Base-by-base conservation (phyloP, 1,140 invertebrate genomes). In the Monochamus saltuarius region DNA sequence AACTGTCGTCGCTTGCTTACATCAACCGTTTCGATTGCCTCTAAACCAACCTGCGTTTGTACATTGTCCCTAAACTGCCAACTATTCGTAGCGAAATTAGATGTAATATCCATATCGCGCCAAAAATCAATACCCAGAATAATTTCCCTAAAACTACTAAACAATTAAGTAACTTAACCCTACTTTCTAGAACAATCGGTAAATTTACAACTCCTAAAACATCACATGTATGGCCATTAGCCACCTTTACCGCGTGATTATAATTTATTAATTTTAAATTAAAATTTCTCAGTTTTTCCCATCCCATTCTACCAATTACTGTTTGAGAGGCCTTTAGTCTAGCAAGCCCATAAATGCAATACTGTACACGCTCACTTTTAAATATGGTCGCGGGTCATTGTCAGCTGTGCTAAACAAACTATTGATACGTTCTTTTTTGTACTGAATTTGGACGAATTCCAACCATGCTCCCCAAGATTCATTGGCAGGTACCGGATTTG, bases 381-480 rank as follows among this genome's bases (percentile, higher is more conserved):
- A n/a, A 49, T 57, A 57, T 9, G 55, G 55, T 14, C 55, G 22
- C 10, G 29, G 9, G 35, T 57, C 43, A 16, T 42, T 42, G 7
- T 11, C 40, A 7, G 11, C n/a, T 7, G 40, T 8, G 16, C 16
- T 42, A 16, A 42, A 42, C 1, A 42, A 16, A 9, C 7, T 9
- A 11, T 11, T 16, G 11, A 42, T 42, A 14, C 40, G 40, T 8
- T 16, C 16, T 10, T 11, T 42, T 42, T 42, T 42, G 11, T 9
- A 42, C 11, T 42, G 8, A 8, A 42, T 42, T 11, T 13, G n/a
- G 1, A 42, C 40, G 11, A 42, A 42, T 7, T 42, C 40, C 11
- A 42, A 7, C 40, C 40, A 42, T 7, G 39, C 22, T 29, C 6
- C 6, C 22, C 22, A 29, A 3, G 22, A 29, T 3, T 29, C 22